These are phyloP conservation scores for Diaphora mendica DNA, from an alignment of 2,888 invertebrate species.

Conservation along the genomic window DNA sequence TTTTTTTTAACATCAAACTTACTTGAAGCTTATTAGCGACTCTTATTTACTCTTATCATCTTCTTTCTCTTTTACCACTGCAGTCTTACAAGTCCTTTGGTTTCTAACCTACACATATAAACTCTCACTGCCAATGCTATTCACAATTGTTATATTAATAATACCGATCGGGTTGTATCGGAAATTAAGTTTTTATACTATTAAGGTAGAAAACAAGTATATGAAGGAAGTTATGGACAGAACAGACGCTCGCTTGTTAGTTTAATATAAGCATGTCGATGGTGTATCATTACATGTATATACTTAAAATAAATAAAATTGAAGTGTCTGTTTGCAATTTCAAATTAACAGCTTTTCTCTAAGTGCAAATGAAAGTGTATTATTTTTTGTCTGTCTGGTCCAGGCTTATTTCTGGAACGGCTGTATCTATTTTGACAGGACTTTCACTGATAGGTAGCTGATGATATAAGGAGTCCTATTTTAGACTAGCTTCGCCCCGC, in stretches of 20 bases:
- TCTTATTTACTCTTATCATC: not conserved
- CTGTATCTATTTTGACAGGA: no score
- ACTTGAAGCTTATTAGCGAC: not conserved
- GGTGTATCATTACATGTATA: no score
- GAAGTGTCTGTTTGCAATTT: no score
- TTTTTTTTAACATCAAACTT: not conserved
- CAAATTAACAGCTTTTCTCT: no score
- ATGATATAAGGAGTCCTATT: no score
- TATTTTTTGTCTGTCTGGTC: no score
- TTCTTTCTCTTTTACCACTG: not conserved
- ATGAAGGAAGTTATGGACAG: not conserved
- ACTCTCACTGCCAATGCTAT: slow-evolving; percentile 1
- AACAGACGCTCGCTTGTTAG: not conserved
- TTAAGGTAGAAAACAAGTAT: not conserved
- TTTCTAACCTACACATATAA: slow-evolving; percentile 13
- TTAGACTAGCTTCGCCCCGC: no score
- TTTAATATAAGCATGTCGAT: not conserved
- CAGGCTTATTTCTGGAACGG: no score
- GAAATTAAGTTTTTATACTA: not conserved
- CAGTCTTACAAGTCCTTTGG: slow-evolving; percentile 25
- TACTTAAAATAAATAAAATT: no score
- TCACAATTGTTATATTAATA: slow-evolving; percentile 2
- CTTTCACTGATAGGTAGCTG: no score
- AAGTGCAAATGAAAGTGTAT: no score
- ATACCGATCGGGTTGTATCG: slow-evolving; percentile 3